These are phyloP conservation scores for Amphipoea lucens DNA, from an alignment of 2,888 invertebrate genomes.

Conservation along the genomic window DNA sequence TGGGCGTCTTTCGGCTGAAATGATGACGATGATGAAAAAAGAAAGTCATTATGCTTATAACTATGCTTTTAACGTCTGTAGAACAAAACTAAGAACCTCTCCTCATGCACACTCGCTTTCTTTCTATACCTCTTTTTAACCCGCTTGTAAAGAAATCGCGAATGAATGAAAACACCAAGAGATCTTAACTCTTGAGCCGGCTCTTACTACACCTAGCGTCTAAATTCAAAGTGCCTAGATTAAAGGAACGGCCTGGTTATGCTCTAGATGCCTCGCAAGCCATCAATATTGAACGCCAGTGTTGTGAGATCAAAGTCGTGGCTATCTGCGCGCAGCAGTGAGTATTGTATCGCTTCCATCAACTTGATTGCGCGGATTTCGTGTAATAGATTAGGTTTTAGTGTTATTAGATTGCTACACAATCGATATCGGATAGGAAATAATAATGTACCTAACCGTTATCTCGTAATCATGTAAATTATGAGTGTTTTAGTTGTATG, in stretches of 20 bases:
- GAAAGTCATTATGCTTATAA: not conserved
- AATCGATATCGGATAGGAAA: not conserved
- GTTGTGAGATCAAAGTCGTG: constrained; percentile 58
- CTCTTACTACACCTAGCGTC: constrained; percentile 18
- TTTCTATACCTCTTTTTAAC: not conserved
- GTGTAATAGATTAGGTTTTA: constrained; percentile 9
- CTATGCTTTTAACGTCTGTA: not conserved
- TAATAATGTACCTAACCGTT: not conserved
- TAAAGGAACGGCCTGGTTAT: constrained; percentile 33
- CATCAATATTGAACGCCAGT: constrained; percentile 51
- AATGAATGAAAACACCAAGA: constrained; percentile 20
- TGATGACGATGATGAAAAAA: too few species aligned
- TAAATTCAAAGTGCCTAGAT: constrained; percentile 65
- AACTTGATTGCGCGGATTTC: constrained; percentile 47
- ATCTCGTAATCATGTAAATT: not conserved
- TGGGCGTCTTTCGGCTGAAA: too few species aligned
- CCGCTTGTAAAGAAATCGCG: not conserved
- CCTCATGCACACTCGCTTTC: not conserved
- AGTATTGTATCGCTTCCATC: constrained; percentile 47
- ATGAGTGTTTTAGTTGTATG: not conserved
- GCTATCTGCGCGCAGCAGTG: constrained; percentile 10
- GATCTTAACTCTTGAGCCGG: constrained; percentile 21
- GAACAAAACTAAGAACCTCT: constrained; percentile 5
- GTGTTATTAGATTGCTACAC: not conserved
- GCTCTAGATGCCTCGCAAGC: constrained; percentile 47